Base-by-base conservation (phyloP, 1,140 invertebrate genomes). In the Drosophila watanabei region DNA sequence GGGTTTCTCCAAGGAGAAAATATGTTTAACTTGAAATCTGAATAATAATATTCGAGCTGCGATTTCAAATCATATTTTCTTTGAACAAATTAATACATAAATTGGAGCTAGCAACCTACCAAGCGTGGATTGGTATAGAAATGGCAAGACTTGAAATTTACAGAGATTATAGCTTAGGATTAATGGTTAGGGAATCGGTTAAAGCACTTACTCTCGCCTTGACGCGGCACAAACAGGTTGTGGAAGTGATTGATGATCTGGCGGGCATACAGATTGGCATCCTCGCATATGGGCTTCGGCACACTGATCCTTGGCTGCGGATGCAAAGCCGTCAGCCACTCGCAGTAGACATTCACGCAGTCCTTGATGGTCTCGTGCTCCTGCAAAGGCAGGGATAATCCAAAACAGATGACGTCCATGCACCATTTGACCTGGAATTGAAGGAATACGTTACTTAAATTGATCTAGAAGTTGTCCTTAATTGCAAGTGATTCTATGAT, bases 311-410 rank as follows among this genome's bases (percentile, higher is more conserved):
- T 97, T 3, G 97, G 97, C 48, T 94, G 94, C 2, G 97, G 96
- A 80, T 98, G 95, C 56, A 99, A 94, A 1, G 98, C 97, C 0
- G 97, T 96, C 32, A 99, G 93, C 98, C 98, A 99, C 89, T 99
- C 98, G 93, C 98, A 99, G 92, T 99, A 99, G 28, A 99, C 96
- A 93, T 97, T 98, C 10, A 99, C 98, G 94, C 98, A 99, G 93
- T 99, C 98, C 76, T 98, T 96, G 45, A 99, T 97, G 1, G 97
- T 97, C 80, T 99, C 98, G 93, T 98, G 97, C 93, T 99, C 98
- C 39, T 95, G 94, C 13, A 99, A 92, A 0, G 98, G 98, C 37
- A 99, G 93, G 37, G 97, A 98, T 1, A 99, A 94, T 0, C 98
- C 98, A 94, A 96, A 98, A 86, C 98, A 98, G 24, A 99, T 96